These are phyloP conservation scores for Pogonophryne albipinna DNA, from an alignment of 2,797 vertebrate genomes.

Conservation along the genomic window DNA sequence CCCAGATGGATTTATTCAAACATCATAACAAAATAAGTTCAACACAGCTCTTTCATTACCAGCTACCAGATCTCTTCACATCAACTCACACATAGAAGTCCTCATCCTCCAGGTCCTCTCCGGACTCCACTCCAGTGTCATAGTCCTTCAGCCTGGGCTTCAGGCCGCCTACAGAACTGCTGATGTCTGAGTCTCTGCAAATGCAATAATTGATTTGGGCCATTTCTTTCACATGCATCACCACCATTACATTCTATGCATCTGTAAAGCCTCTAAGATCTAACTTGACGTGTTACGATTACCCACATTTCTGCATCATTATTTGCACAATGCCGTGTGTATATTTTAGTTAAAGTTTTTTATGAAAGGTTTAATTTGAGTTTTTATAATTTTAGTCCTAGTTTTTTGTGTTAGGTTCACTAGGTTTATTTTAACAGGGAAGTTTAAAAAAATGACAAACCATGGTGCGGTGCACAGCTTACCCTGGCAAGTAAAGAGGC, in stretches of 20 bases:
- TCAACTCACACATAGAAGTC: conserved; percentile 86
- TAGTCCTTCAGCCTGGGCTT: conserved; percentile 81
- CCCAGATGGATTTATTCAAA: background rate
- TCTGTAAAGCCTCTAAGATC: background rate
- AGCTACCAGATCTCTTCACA: background rate
- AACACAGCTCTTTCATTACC: background rate
- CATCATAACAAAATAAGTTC: background rate
- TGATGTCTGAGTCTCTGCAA: conserved; percentile 81
- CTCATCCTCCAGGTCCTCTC: conserved; percentile 89
- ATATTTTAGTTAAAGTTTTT: background rate
- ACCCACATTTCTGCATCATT: background rate
- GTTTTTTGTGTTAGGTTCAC: no score
- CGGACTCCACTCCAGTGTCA: conserved; percentile 88
- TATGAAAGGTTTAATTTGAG: no score
- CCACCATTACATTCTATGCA: background rate
- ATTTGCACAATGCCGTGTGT: background rate
- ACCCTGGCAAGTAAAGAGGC: conserved; percentile 85
- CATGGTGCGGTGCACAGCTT: conserved; percentile 51
- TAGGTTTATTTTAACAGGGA: background rate
- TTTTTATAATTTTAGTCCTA: no score
- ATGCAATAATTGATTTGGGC: conserved; percentile 1
- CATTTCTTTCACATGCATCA: background rate
- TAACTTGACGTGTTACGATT: background rate
- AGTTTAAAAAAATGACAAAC: background rate
- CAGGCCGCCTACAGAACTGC: conserved; percentile 69